phyloP scores from a whole-genome alignment of 2,113 vertebrate genomes.

The Promerops cafer region DNA sequence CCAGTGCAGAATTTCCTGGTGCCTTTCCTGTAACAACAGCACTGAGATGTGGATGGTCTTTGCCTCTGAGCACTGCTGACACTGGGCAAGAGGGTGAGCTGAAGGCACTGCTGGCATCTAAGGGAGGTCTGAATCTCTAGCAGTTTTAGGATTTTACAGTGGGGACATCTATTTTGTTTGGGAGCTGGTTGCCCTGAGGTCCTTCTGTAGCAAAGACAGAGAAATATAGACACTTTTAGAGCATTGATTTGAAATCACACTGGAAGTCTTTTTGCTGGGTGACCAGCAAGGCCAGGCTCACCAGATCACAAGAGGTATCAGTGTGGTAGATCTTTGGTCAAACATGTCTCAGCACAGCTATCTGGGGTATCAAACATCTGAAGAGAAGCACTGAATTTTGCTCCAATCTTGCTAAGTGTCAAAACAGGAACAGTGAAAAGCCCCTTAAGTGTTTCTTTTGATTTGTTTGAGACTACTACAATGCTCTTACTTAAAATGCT shows the following conservation, averaged over 20 bases:
- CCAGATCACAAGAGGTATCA: not conserved
- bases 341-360: not conserved
- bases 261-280: not conserved
- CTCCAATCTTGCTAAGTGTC: not conserved
- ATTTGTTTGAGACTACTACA: not conserved
- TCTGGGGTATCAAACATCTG: not conserved
- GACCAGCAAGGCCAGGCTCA: not conserved
- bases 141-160: not conserved
- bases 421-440: not conserved
- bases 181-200: not conserved
- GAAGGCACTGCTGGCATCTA: not conserved
- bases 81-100: not conserved
- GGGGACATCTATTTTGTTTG: not conserved
- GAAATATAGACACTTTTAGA: not conserved
- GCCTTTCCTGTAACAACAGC: not conserved
- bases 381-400: not conserved
- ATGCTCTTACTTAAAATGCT: not conserved
- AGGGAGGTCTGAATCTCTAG: not conserved
- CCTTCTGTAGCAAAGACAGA: not conserved
- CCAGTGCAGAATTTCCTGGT: not conserved
- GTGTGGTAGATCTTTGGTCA: not conserved
- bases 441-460: not conserved
- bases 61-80: not conserved
- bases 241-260: not conserved
- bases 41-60: not conserved